phyloP scores from a whole-genome alignment of 2,113 vertebrate species.

The Strix aluco region DNA sequence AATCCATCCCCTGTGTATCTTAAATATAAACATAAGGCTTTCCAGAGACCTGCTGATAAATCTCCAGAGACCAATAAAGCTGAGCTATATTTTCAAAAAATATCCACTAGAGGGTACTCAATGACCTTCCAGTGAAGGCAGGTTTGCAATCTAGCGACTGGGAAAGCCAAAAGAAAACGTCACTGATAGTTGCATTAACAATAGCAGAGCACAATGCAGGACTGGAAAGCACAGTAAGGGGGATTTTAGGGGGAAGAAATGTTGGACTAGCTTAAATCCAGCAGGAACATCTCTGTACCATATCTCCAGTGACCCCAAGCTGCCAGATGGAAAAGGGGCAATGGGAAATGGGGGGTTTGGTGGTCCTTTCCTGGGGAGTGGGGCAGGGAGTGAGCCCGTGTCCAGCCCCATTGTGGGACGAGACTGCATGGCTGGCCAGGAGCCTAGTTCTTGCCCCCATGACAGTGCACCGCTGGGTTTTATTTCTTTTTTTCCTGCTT shows the following conservation, averaged over 20 bases:
- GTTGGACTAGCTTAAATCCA: neutral
- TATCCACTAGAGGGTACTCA: constrained; percentile 59
- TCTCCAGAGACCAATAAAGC: neutral
- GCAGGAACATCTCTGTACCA: neutral
- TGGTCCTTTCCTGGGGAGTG: neutral
- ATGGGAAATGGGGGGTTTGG: neutral
- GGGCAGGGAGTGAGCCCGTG: accelerated
- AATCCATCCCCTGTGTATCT: neutral
- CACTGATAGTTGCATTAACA: neutral
- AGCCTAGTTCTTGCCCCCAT: accelerated
- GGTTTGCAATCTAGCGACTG: neutral
- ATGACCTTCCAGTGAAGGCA: neutral
- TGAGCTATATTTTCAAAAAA: neutral
- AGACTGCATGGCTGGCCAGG: neutral
- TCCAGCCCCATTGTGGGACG: accelerated
- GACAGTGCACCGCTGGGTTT: accelerated
- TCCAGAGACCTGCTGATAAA: neutral
- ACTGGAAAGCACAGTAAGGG: neutral
- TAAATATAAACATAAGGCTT: neutral
- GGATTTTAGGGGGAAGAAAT: neutral
- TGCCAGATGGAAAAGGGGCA: neutral
- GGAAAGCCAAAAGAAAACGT: neutral
- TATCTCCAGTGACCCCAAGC: neutral
- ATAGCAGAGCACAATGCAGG: neutral
- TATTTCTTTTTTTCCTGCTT: neutral